phyloP scores from a whole-genome alignment of 1,140 invertebrate genomes.

The Drosophila gunungcola region DNA sequence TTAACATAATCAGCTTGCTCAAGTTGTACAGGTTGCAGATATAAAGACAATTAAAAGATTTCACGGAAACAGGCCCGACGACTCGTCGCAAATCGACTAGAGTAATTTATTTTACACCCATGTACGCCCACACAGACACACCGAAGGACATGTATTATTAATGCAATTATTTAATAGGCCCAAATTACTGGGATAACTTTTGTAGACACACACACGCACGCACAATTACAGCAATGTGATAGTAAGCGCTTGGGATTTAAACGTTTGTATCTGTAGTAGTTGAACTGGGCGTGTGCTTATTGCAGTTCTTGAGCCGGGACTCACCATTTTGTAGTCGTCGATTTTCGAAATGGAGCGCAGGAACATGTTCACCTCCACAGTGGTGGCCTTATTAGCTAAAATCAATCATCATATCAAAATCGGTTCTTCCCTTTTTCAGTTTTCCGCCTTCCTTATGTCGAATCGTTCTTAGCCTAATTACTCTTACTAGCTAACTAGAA shows the following conservation, averaged over 20 bases:
- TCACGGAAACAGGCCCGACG: constrained; percentile 5
- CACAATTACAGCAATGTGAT: constrained; percentile 64
- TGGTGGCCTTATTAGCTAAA: constrained; percentile 90
- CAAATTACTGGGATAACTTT: constrained; percentile 39
- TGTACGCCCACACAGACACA: constrained; percentile 23
- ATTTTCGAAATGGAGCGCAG: constrained; percentile 99
- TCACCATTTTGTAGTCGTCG: constrained; percentile 99
- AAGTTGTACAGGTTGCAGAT: constrained; percentile 23
- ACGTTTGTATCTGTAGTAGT: constrained; percentile 38
- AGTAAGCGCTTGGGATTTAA: constrained; percentile 59
- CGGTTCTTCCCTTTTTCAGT: constrained; percentile 18
- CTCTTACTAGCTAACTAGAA: constrained; percentile 6
- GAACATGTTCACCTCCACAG: constrained; percentile 96
- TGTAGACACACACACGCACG: constrained; percentile 46
- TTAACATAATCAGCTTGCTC: constrained; percentile 32
- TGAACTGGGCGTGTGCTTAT: constrained; percentile 31
- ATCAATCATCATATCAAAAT: constrained; percentile 67
- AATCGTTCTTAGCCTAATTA: constrained; percentile 8
- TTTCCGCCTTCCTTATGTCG: not conserved
- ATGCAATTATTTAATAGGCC: constrained; percentile 49
- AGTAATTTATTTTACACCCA: constrained; percentile 38
- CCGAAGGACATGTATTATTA: constrained; percentile 42
- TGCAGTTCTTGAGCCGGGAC: constrained; percentile 85
- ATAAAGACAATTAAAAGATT: constrained; percentile 36
- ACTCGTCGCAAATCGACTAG: constrained; percentile 2